Percentiles rank a stretch among this genome's conserved stretches.
Evolutionary conservation across 2,797 vertebrate genomes (phyloP).

Genomic region (Lutra lutra): DNA sequence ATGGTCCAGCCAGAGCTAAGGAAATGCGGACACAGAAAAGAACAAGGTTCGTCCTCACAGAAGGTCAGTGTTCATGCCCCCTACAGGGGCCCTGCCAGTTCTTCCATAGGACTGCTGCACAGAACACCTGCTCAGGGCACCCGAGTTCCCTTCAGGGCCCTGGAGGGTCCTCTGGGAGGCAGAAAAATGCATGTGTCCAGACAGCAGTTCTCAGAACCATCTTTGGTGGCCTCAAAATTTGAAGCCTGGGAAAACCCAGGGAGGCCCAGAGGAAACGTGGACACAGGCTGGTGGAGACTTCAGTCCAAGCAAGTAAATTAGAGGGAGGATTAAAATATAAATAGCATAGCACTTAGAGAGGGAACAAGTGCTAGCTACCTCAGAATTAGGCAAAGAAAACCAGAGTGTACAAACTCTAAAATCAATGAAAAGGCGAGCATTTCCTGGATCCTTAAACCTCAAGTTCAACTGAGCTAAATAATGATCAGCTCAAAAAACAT

Average conservation of each 20-base stretch:
- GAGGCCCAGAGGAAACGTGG: not conserved
- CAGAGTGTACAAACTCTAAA: not conserved
- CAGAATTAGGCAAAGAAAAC: not conserved
- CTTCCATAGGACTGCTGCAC: not conserved
- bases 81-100: not conserved
- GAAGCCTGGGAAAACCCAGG: constrained; percentile 7
- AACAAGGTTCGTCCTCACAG: not conserved
- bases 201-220: not conserved
- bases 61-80: not conserved
- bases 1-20: not conserved
- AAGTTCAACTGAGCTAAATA: not conserved
- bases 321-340: not conserved
- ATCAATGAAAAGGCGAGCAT: not conserved
- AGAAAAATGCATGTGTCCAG: not conserved
- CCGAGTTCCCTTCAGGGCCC: not conserved
- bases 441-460: not conserved
- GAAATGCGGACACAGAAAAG: not conserved
- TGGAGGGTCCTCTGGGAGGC: not conserved
- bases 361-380: not conserved
- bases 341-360: not conserved
- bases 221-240: not conserved
- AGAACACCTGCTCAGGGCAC: not conserved
- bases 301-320: not conserved
- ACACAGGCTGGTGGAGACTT: not conserved
- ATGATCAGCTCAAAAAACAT: rapidly evolving